Evolutionary conservation across 2,797 vertebrate genomes (phyloP).

Genomic region (Notoglanidium macrostoma): DNA sequence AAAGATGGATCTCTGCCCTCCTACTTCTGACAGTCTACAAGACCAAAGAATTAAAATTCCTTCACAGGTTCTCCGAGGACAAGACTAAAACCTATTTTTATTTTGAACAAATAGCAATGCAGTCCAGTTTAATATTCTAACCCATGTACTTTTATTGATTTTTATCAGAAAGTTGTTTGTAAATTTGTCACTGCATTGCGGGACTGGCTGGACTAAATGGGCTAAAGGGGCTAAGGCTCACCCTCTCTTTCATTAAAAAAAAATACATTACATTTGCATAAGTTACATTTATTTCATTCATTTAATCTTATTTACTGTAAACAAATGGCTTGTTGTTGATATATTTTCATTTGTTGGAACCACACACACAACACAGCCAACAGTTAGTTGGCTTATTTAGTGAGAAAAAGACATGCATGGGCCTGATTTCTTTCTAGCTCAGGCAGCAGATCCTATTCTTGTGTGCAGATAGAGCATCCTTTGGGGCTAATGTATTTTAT

Average conservation of each 20-base stretch:
- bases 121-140: constrained; percentile 46
- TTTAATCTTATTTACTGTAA: not conserved
- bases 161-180: constrained; percentile 38
- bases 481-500: not conserved
- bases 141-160: constrained; percentile 43
- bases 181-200: constrained; percentile 28
- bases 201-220: not conserved
- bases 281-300: not conserved
- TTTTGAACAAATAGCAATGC: constrained; percentile 38
- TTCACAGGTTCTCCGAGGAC: constrained; percentile 28
- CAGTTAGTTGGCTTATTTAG: not conserved
- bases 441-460: not conserved
- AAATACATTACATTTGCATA: not conserved
- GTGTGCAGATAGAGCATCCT: not conserved
- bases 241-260: not conserved
- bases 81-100: constrained; percentile 36
- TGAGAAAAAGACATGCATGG: not conserved
- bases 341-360: not conserved
- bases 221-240: not conserved
- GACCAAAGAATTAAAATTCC: constrained; percentile 48
- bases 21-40: constrained; percentile 53
- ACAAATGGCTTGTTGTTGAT: not conserved
- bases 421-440: not conserved
- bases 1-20: constrained; percentile 49
- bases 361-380: not conserved